phyloP scores from a whole-genome alignment of 2,797 vertebrate species.

The Streptopelia turtur region DNA sequence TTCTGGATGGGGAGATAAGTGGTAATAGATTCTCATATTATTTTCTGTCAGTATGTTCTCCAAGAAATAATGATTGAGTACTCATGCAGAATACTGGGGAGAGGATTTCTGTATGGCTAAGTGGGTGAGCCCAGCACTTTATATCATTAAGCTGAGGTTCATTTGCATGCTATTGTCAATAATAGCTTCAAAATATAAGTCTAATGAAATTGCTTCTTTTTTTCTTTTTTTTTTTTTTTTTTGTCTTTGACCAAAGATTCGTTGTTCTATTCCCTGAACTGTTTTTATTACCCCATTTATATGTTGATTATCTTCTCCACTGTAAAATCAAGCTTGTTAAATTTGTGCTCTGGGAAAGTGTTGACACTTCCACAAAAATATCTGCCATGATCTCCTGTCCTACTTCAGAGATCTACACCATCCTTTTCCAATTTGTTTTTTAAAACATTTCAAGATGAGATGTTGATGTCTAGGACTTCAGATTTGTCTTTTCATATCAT shows the following conservation, averaged over 20 bases:
- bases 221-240: neutral
- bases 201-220: neutral
- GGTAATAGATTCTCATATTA: neutral
- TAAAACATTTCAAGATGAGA: neutral
- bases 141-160: neutral
- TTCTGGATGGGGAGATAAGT: neutral
- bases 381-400: neutral
- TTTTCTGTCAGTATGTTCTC: neutral
- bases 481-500: neutral
- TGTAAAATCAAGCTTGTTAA: constrained; percentile 31
- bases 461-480: neutral
- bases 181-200: neutral
- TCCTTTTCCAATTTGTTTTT: neutral
- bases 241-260: neutral
- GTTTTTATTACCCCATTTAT: neutral
- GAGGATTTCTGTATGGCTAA: neutral
- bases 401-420: neutral
- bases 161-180: neutral
- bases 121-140: neutral
- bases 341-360: neutral
- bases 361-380: neutral
- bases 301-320: neutral
- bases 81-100: neutral
- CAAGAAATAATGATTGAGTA: neutral
- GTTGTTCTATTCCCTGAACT: neutral